Conservation (phyloP, 1,140 invertebrate species). For the Leptinotarsa defecta region DNA sequence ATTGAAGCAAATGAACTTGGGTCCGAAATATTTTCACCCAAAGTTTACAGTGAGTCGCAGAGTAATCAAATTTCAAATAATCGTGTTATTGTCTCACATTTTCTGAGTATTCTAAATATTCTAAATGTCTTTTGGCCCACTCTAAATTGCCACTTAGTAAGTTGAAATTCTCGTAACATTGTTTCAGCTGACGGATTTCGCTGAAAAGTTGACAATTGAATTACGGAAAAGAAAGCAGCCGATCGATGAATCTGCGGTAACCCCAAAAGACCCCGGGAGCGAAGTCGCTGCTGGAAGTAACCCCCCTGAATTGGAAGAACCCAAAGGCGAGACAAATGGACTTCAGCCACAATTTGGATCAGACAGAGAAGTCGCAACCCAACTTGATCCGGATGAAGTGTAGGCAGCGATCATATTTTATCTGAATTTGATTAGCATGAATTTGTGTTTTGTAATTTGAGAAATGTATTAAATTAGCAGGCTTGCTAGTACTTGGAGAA, state of each 20-base stretch:
- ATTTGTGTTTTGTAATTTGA: too few relatives aligned
- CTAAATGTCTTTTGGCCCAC: not conserved
- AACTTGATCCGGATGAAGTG: constrained; percentile 25
- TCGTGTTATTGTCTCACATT: too few relatives aligned
- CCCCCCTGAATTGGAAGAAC: not conserved
- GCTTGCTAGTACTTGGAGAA: too few relatives aligned
- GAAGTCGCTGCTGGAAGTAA: not conserved
- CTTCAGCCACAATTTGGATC: not conserved
- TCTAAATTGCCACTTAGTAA: not conserved
- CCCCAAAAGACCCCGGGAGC: not conserved
- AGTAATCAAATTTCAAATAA: too few relatives aligned
- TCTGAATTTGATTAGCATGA: not conserved
- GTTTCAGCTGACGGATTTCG: constrained; percentile 14
- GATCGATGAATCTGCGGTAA: not conserved
- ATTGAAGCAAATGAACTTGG: too few relatives aligned
- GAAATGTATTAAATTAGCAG: too few relatives aligned
- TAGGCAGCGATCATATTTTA: not conserved
- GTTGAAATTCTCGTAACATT: not conserved
- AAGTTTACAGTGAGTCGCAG: too few relatives aligned
- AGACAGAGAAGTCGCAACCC: not conserved
- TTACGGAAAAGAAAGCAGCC: constrained; percentile 9
- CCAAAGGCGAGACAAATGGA: not conserved
- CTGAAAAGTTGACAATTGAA: not conserved
- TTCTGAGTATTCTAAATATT: too few relatives aligned
- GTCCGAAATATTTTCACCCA: too few relatives aligned